Evolutionary conservation across 1,140 invertebrate species (phyloP), one percentile per base, ranked within the genome.

Genomic region (Leptinotarsa defecta): DNA sequence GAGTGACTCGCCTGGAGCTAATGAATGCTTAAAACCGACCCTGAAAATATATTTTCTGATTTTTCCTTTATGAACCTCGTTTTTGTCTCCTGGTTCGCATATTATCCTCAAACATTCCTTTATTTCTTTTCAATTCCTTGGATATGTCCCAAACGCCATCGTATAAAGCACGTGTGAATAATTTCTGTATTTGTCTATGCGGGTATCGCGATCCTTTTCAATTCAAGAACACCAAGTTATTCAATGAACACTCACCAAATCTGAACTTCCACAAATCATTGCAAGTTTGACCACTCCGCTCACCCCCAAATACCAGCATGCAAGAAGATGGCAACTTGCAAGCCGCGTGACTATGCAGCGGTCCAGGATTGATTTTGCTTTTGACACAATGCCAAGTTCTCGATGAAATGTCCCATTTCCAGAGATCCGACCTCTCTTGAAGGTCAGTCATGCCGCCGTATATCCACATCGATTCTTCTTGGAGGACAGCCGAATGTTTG

Each of bases 401-500:
- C n/a, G 74, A 74, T 20, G 73, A 73, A 63, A 75, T 84, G 86
- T 95, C 93, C 89, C 92, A 96, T 82, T 90, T 90, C 95, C 95
- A 97, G 62, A 96, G 91, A 85, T 97, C 95, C 75, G 88, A 89
- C 79, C 93, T 89, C 77, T 93, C 92, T 74, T 93, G 90, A 2
- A 97, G 88, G 86, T 96, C 94, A 67, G 92, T 94, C 93, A 95
- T 95, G 1, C 96, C 96, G 4, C 94, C 96, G 85, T 94, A 96
- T 81, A 97, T 89, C 90, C 94, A 96, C 89, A 97, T 94, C 0
- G 90, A 88, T 68, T 91, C 89, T 64, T 91, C 92, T 82, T 95
- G 92, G 17, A 96, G 86, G 11, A 96, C 91, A 1, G 94, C 94
- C 0, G 94, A 93, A 86, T 97, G 95, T 81, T 94, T 94, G 86